These are phyloP conservation scores for Hydrolagus affinis DNA, from an alignment of 2,113 vertebrate genomes.

Conservation along the genomic window DNA sequence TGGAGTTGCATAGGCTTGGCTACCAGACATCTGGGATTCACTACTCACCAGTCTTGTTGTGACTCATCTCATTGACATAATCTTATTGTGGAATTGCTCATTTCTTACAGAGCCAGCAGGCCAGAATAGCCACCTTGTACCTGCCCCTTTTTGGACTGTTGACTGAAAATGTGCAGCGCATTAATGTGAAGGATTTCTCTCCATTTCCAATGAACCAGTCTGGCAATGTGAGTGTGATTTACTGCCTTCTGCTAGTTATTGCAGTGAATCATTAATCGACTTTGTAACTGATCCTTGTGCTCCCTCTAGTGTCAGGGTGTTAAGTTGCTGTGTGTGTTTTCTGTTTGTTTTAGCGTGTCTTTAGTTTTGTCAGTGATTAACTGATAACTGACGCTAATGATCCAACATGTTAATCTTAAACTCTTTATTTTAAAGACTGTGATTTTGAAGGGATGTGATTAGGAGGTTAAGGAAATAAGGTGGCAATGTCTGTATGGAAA, in stretches of 20 bases:
- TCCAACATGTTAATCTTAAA: no score
- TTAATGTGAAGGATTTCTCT: constrained; percentile 84
- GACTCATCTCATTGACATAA: neutral
- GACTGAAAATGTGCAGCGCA: constrained; percentile 89
- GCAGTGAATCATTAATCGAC: accelerated
- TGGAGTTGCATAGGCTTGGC: no score
- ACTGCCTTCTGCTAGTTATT: neutral
- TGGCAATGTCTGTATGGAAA: neutral
- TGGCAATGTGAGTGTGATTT: constrained; percentile 61
- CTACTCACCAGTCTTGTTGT: no score
- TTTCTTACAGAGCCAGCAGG: constrained; percentile 80
- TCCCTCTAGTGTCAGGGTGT: constrained; percentile 33
- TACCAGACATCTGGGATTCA: no score
- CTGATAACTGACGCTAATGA: no score
- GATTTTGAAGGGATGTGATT: neutral
- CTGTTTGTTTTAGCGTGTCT: no score
- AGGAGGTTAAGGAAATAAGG: neutral
- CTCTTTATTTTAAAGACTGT: no score
- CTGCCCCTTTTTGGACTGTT: constrained; percentile 86
- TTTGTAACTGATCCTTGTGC: neutral
- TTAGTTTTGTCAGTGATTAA: no score
- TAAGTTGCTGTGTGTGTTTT: constrained; percentile 40
- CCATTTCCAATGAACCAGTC: constrained; percentile 70
- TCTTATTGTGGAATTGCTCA: constrained; percentile 29
- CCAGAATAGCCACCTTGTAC: constrained; percentile 87